These are phyloP conservation scores for Myiopsitta monachus DNA, from an alignment of 2,113 vertebrate genomes.

Conservation along the genomic window DNA sequence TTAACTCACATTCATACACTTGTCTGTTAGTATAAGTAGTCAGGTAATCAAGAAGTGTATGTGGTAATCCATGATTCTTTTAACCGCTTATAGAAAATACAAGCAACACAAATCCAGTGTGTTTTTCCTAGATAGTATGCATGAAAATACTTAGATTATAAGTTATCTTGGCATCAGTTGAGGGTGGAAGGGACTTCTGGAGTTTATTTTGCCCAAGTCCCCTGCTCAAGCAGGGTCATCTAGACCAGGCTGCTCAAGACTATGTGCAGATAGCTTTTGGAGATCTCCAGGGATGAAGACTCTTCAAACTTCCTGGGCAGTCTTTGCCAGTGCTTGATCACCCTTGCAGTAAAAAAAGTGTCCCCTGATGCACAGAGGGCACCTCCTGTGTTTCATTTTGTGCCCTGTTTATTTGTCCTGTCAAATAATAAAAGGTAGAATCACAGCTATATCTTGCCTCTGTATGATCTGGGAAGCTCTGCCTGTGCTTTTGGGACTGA, in stretches of 20 bases:
- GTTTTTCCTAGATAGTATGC: background rate
- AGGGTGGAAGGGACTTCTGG: background rate
- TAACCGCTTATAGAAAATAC: background rate
- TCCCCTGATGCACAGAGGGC: background rate
- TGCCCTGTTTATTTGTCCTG: background rate
- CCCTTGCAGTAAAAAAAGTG: background rate
- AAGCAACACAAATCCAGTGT: background rate
- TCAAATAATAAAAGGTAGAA: background rate
- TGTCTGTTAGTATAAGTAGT: background rate
- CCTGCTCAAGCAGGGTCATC: background rate
- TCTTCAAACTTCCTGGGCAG: background rate
- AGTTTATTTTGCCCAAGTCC: background rate
- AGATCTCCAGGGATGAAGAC: background rate
- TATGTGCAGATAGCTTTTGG: background rate
- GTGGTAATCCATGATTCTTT: background rate
- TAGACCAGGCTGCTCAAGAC: background rate
- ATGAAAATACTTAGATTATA: background rate
- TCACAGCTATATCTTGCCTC: background rate
- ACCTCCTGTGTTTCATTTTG: background rate
- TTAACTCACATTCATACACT: background rate
- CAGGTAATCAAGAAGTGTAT: background rate
- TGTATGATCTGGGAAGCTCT: fast-evolving
- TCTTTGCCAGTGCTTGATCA: background rate
- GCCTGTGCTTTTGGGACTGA: background rate
- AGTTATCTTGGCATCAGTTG: background rate